A percentile compares a stretch with the other conserved stretches of the same genome.
phyloP scores from a whole-genome alignment of 2,888 invertebrate genomes.

The Silvanus unidentatus region DNA sequence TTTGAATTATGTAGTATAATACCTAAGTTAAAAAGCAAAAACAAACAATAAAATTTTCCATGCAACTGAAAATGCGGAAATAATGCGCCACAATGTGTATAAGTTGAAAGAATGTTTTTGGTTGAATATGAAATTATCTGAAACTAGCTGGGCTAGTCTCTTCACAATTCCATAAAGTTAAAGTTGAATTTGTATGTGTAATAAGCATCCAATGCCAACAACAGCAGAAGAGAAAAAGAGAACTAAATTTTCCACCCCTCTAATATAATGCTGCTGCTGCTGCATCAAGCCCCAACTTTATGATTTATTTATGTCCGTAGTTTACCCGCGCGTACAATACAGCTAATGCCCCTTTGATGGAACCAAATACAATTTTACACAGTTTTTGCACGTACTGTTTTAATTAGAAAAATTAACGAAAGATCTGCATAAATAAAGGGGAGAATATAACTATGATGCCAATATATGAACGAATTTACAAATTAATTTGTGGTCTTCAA shows the following conservation, averaged over 20 bases:
- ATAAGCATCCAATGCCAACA: neutral
- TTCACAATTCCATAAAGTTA: constrained; percentile 13
- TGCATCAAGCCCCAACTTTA: constrained; percentile 7
- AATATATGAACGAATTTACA: no score
- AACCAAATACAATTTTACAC: no score
- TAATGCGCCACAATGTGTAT: neutral
- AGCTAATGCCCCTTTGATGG: no score
- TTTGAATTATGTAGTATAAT: no score
- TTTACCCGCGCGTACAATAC: no score
- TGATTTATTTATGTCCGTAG: constrained; percentile 21
- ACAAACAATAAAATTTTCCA: neutral
- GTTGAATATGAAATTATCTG: neutral
- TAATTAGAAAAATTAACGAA: no score
- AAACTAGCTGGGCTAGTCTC: neutral
- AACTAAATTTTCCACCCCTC: constrained; percentile 12
- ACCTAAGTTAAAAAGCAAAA: no score
- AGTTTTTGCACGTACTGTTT: no score
- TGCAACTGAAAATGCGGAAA: constrained; percentile 1
- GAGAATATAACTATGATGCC: no score
- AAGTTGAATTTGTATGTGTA: neutral
- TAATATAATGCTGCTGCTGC: constrained; percentile 6
- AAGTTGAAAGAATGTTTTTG: constrained; percentile 1
- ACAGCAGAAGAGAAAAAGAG: neutral
- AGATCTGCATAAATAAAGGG: no score
- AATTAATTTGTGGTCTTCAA: no score